Evolutionary conservation across 2,797 vertebrate genomes (phyloP).

Genomic region (Emys orbicularis): DNA sequence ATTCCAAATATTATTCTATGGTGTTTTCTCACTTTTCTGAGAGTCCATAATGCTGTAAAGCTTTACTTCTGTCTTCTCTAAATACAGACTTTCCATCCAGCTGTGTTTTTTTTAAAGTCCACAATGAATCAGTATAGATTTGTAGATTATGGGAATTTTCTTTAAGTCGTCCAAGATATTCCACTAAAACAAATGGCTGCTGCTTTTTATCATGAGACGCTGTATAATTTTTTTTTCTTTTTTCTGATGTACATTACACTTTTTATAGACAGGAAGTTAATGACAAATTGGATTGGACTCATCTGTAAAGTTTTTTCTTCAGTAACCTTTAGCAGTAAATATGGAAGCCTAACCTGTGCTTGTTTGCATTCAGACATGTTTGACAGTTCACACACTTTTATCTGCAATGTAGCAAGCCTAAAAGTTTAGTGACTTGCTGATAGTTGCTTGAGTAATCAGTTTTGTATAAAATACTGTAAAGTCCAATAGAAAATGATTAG

Average conservation of each 20-base stretch:
- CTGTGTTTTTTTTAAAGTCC: background rate
- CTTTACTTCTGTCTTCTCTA: background rate
- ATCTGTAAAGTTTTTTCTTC: background rate
- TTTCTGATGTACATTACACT: fast-evolving
- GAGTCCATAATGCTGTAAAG: background rate
- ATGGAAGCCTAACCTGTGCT: background rate
- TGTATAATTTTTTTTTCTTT: background rate
- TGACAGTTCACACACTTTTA: background rate
- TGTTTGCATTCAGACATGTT: background rate
- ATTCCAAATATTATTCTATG: fast-evolving
- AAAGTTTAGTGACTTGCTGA: background rate
- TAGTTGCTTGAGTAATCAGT: background rate
- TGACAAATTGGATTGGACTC: background rate
- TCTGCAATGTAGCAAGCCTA: background rate
- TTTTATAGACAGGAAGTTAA: background rate
- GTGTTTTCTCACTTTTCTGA: background rate
- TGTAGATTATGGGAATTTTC: background rate
- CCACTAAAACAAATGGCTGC: background rate
- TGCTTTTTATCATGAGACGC: background rate
- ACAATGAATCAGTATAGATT: background rate
- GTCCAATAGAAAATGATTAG: background rate
- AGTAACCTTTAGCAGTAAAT: background rate
- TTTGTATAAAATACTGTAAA: background rate
- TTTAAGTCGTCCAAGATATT: background rate
- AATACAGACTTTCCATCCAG: background rate